Conservation (phyloP, 2,797 vertebrate species). For the Gobionotothen gibberifrons region DNA sequence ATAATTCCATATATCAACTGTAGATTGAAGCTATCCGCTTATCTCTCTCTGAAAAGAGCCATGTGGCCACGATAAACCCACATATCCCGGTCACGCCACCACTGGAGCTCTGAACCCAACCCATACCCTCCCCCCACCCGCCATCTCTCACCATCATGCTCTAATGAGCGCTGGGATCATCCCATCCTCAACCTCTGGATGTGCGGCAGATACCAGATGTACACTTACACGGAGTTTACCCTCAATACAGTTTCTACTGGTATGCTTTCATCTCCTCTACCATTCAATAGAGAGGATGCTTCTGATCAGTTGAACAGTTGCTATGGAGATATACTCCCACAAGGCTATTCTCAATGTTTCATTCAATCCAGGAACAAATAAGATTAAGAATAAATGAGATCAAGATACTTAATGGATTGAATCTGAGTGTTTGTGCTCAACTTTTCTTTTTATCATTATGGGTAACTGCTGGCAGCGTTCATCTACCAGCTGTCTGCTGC, state of each 20-base stretch:
- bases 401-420: background rate
- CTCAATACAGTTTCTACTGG: background rate
- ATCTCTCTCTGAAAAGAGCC: slow-evolving; percentile 61
- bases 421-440: background rate
- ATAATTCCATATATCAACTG: slow-evolving; percentile 40
- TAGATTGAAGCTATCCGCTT: slow-evolving; percentile 55
- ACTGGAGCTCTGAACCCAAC: slow-evolving; percentile 17
- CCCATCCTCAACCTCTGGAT: slow-evolving; percentile 18
- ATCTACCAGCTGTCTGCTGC: background rate
- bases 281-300: background rate
- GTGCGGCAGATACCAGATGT: slow-evolving; percentile 13
- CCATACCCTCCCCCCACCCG: background rate
- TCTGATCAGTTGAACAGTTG: background rate
- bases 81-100: slow-evolving; percentile 51
- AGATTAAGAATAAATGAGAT: background rate
- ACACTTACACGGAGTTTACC: background rate
- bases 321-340: background rate
- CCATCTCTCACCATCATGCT: slow-evolving; percentile 20
- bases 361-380: background rate
- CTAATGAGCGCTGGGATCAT: slow-evolving; percentile 35
- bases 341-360: background rate
- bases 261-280: background rate
- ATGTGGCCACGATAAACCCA: slow-evolving; percentile 61
- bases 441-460: background rate
- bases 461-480: background rate